A percentile compares a stretch with the other conserved stretches of the same genome.
Evolutionary conservation across 2,888 invertebrate species (phyloP).

Genomic region (Agrilus biguttatus): DNA sequence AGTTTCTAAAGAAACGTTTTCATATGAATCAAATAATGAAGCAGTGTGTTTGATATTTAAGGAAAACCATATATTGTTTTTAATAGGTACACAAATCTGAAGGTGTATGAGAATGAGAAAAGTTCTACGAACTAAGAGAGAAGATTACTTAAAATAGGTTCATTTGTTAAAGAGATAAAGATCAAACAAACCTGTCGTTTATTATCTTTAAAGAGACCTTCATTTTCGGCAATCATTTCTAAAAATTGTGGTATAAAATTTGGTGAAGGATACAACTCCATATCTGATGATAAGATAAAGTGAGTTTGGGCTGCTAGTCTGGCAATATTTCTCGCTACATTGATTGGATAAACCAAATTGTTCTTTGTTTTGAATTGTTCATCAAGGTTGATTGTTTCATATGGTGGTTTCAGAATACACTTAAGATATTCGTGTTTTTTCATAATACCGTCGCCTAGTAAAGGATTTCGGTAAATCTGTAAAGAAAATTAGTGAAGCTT

Average conservation of each 20-base stretch:
- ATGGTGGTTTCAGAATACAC: conserved; percentile 9
- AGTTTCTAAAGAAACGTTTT: too few species aligned
- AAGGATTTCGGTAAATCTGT: too few species aligned
- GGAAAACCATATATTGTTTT: too few species aligned
- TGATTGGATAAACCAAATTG: conserved; percentile 21
- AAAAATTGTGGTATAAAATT: conserved; percentile 18
- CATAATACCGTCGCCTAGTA: not conserved
- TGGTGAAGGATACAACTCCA: conserved; percentile 20
- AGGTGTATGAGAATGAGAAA: too few species aligned
- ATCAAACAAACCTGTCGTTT: conserved; percentile 1
- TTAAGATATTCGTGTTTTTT: conserved; percentile 13
- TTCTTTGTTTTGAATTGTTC: conserved; percentile 16
- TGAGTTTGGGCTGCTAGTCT: conserved; percentile 19
- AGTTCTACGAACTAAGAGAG: too few species aligned
- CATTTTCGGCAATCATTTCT: conserved; percentile 11
- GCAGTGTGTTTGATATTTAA: too few species aligned
- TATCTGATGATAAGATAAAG: conserved; percentile 22
- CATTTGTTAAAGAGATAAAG: too few species aligned
- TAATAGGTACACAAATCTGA: too few species aligned
- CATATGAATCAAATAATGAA: too few species aligned
- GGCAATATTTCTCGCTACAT: conserved; percentile 22
- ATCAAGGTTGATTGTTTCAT: conserved; percentile 2
- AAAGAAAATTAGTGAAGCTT: too few species aligned
- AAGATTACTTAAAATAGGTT: too few species aligned
- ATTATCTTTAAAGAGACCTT: conserved; percentile 7